Evolutionary conservation across 2,113 vertebrate species (phyloP), one percentile per base, ranked within the genome.

Genomic region (Chlamydotis undulata): DNA sequence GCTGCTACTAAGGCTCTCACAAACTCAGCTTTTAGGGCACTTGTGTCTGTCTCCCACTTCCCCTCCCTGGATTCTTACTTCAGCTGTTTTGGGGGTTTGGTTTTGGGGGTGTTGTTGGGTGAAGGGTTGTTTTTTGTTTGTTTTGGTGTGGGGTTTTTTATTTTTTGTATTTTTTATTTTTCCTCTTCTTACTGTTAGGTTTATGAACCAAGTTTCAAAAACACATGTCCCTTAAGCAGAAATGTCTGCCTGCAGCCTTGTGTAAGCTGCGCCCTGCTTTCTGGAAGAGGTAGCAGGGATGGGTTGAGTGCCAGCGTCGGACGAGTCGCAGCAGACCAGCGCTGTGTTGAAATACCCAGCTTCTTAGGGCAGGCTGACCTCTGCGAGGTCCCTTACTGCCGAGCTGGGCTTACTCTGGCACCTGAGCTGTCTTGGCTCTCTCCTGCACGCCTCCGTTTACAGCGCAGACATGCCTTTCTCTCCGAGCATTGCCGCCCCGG

Each of bases 401-500:
- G 1, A 43, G 64, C 64, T 56, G 4, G 64, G 23, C 53, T 43
- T 56, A 7, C n/a, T 24, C 10, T 43, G 50, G 33, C 68, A 37
- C 53, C n/a, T 12, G n/a, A 73, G 59, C 69, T 21, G 29, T 19
- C 37, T 41, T 26, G 47, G 33, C 25, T 53, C 11, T 53, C 45
- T 47, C 68, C 23, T 9, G 10, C 43, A 18, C 1, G 0, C 1
- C 0, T 12, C n/a, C 21, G 17, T 6, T 52, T 28, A 63, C 39
- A 19, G 24, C 3, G 4, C 7, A 21, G 31, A 12, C 25, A 1
- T 29, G 7, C 10, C 17, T 67, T 31, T 70, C 56, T 65, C 64
- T 57, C 47, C 0, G 1, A 37, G 33, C 19, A 6, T n/a, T 0
- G 0, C 39, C 0, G 2, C 28, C 31, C 37, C 41, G 2, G 2